Evolutionary conservation across 2,113 vertebrate species (phyloP).

Genomic region (Dicaeum eximium): DNA sequence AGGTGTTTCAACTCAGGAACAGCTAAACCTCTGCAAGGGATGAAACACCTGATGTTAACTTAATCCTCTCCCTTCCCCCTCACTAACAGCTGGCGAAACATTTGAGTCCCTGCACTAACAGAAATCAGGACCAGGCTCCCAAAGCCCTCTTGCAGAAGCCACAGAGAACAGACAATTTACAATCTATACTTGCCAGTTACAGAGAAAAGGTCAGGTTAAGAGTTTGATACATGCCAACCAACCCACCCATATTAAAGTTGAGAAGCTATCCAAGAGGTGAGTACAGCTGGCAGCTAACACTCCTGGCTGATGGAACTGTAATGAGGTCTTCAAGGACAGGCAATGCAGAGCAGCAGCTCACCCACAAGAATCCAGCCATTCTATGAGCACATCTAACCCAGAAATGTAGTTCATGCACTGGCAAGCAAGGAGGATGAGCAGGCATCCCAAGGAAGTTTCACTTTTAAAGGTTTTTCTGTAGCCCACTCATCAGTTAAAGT

Average conservation of each 20-base stretch:
- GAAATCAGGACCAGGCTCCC: background rate
- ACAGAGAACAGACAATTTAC: background rate
- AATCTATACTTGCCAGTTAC: background rate
- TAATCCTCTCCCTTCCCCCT: background rate
- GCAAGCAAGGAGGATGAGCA: background rate
- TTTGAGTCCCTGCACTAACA: background rate
- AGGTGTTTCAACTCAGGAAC: background rate
- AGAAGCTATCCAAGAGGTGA: background rate
- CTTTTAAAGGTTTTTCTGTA: background rate
- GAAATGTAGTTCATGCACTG: background rate
- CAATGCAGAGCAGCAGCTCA: background rate
- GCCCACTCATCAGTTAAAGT: background rate
- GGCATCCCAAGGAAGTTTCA: background rate
- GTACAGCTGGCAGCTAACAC: background rate
- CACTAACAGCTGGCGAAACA: background rate
- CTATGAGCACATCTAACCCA: background rate
- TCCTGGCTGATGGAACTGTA: background rate
- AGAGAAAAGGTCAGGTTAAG: background rate
- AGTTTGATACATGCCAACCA: background rate
- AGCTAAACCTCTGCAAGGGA: background rate
- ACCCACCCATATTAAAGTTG: background rate
- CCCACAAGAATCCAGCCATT: background rate
- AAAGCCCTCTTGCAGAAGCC: background rate
- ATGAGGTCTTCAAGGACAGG: background rate
- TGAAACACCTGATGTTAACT: background rate